A percentile compares a stretch with the other conserved stretches of the same genome.
These are phyloP conservation scores for Ellobius talpinus DNA, from an alignment of 2,113 vertebrate species.

Conservation along the genomic window DNA sequence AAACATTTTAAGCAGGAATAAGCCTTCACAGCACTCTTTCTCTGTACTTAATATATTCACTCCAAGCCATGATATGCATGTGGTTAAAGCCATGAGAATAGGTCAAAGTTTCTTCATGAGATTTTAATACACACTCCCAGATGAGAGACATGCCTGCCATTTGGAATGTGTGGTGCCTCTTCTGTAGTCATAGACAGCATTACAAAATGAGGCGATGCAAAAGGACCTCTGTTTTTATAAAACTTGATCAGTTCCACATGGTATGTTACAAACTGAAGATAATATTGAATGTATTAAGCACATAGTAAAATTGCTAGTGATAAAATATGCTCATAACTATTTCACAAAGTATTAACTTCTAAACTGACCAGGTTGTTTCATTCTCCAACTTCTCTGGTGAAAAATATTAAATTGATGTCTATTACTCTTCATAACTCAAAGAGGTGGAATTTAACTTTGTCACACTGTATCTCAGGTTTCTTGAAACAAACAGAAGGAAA, in stretches of 20 bases:
- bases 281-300: background rate
- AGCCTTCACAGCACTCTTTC: background rate
- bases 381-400: background rate
- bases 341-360: background rate
- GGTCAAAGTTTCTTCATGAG: background rate
- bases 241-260: background rate
- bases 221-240: background rate
- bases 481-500: conserved; percentile 31
- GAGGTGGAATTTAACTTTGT: background rate
- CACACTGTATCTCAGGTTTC: background rate
- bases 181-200: background rate
- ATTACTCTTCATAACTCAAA: background rate
- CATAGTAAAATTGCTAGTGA: background rate
- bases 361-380: background rate
- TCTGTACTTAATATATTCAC: background rate
- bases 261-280: background rate
- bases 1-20: background rate
- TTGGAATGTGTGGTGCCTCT: background rate
- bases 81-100: background rate
- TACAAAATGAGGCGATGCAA: background rate
- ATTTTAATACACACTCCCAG: background rate
- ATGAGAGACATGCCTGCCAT: background rate
- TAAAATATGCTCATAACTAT: background rate
- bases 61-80: background rate
- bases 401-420: background rate